Percentiles rank a stretch among this genome's conserved stretches.
These are phyloP conservation scores for Alca torda DNA, from an alignment of 2,797 vertebrate species.

Conservation along the genomic window DNA sequence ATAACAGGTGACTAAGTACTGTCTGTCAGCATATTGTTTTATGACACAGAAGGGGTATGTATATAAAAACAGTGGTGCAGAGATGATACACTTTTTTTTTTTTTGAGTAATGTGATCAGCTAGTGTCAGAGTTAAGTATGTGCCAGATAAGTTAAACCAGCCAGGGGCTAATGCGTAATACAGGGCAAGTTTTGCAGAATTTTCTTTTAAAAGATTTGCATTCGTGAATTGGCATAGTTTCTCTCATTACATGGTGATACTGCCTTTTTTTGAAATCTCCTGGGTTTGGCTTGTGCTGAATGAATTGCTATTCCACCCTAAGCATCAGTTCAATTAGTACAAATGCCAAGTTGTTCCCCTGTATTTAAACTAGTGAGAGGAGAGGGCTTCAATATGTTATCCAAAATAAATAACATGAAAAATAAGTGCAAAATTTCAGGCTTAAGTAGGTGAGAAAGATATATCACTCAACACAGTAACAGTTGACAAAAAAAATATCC, in stretches of 20 bases:
- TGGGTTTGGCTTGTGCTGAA: slow-evolving; percentile 11
- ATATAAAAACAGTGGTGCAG: not conserved
- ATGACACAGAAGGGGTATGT: not conserved
- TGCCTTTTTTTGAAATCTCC: not conserved
- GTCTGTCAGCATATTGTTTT: not conserved
- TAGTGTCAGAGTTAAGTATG: not conserved
- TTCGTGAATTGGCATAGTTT: not conserved
- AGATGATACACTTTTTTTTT: not conserved
- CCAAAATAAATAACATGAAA: slow-evolving; percentile 13
- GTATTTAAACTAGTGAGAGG: not conserved
- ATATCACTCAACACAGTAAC: not conserved
- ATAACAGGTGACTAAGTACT: slow-evolving; percentile 24
- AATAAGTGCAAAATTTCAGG: not conserved
- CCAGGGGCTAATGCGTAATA: not conserved
- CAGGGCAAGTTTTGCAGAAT: not conserved
- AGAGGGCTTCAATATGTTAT: not conserved
- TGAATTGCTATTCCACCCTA: not conserved
- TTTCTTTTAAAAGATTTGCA: not conserved
- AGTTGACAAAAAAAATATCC: not conserved
- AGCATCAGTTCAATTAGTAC: not conserved
- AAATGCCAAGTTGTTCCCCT: not conserved
- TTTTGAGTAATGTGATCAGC: not conserved
- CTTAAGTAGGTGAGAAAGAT: not conserved
- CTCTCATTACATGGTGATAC: not conserved
- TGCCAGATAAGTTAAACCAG: not conserved